These are phyloP conservation scores for Alca torda DNA, from an alignment of 2,797 vertebrate genomes.

Conservation along the genomic window DNA sequence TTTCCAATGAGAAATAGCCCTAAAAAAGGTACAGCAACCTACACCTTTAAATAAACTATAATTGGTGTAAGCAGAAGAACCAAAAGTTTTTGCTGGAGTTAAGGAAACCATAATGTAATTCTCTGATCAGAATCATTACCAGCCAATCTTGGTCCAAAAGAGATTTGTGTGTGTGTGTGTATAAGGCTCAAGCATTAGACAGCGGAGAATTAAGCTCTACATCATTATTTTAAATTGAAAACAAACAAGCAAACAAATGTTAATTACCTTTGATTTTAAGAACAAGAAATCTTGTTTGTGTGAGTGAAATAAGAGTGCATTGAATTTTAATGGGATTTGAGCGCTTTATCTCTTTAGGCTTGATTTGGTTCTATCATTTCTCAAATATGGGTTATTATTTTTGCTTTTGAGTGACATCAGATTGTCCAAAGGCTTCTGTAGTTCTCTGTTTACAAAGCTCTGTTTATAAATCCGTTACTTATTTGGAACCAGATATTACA, in stretches of 20 bases:
- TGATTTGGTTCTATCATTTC: background rate
- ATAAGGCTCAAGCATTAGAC: background rate
- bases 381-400: background rate
- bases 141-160: background rate
- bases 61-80: background rate
- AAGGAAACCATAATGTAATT: constrained; percentile 34
- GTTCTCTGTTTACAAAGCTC: background rate
- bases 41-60: background rate
- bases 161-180: background rate
- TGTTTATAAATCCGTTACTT: background rate
- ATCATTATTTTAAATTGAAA: constrained; percentile 60
- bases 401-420: background rate
- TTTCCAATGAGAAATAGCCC: background rate
- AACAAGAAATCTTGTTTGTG: constrained; percentile 10
- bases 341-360: background rate
- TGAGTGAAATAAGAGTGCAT: background rate
- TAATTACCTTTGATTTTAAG: constrained; percentile 50
- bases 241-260: constrained; percentile 40
- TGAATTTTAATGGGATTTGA: constrained; percentile 26
- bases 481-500: background rate
- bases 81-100: constrained; percentile 5
- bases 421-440: background rate
- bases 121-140: constrained; percentile 15
- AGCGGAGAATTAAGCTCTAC: constrained; percentile 5
- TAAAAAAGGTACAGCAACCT: background rate